phyloP scores from a whole-genome alignment of 2,888 invertebrate genomes.

The Portevinia maculata region DNA sequence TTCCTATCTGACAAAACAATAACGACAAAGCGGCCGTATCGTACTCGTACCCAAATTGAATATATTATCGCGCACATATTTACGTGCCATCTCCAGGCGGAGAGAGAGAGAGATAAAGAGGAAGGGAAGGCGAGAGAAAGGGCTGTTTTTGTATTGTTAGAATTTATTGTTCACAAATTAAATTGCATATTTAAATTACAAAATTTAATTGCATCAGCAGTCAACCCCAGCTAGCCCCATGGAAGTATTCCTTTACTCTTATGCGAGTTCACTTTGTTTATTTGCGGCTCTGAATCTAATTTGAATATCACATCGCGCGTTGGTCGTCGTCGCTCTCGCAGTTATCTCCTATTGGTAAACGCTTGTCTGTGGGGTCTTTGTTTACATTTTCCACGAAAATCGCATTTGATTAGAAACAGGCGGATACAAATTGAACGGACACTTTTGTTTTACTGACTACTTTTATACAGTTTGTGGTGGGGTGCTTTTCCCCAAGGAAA shows the following conservation, averaged over 20 bases:
- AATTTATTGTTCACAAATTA: conserved; percentile 60
- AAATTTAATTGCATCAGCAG: conserved; percentile 54
- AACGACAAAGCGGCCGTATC: neutral
- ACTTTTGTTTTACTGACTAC: too few relatives aligned
- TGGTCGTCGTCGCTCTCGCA: neutral
- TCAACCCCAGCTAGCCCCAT: neutral
- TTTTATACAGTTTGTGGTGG: too few relatives aligned
- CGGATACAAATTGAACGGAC: too few relatives aligned
- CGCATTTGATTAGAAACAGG: conserved; percentile 63
- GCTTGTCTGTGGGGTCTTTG: neutral
- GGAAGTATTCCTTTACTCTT: neutral
- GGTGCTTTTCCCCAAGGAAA: too few relatives aligned
- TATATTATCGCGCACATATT: conserved; percentile 15
- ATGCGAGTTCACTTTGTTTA: conserved; percentile 30
- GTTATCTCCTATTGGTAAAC: neutral
- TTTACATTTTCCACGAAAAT: conserved; percentile 20
- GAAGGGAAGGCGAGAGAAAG: neutral
- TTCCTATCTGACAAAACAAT: conserved; percentile 9
- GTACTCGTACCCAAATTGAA: conserved; percentile 29
- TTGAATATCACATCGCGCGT: conserved; percentile 42
- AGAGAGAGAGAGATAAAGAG: too few relatives aligned
- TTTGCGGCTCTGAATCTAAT: conserved; percentile 49
- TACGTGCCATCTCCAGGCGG: neutral
- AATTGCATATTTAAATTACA: conserved; percentile 64
- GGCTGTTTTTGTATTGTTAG: neutral